Base-by-base conservation (phyloP, 2,888 invertebrate species). In the Mamestra brassicae region DNA sequence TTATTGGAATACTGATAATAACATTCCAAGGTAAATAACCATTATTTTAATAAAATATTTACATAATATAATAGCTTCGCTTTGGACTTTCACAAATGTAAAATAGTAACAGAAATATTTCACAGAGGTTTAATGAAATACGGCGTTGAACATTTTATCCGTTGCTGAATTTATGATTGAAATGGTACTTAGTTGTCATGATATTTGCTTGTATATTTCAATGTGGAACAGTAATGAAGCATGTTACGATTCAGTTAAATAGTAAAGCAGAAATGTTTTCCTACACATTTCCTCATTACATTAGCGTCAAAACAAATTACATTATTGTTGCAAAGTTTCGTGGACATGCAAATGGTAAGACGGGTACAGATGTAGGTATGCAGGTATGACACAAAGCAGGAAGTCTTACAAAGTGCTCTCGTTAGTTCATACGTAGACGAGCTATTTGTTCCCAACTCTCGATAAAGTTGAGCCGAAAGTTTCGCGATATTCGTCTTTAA, bases 401-500 rank as follows among this genome's bases (percentile, higher is more conserved):
- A 85, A 88, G 85, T 84, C 81, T 74, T 68, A 71, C 80, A 87
- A 90, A 91, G 83, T 88, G 84, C 62, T 81, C 90, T 90, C 90
- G 90, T 92, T 92, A 92, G 88, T 87, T 66, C 68, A 80, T 80
- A 87, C 86, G 85, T 84, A 85, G 83, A 70, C 50, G 88, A 84
- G 74, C 81, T 85, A 86, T 84, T 81, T 82, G 83, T 81, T 85
- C 62, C 58, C 62, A 74, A 78, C 78, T 87, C 80, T 73, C 75
- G 87, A 85, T 88, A 85, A 91, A 92, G 87, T 92, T 92, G 81
- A 74, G 68, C 83, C 76, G 78, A 75, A 91, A 93, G 89, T 92
- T 93, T 87, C 79, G 88, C 84, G 90, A 92, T 92, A 92, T 91
- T 90, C 90, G 91, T 91, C 91, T 87, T 86, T 74, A 85, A 86